Conservation (phyloP, 2,113 vertebrate species). For the Ardeotis arabs region DNA sequence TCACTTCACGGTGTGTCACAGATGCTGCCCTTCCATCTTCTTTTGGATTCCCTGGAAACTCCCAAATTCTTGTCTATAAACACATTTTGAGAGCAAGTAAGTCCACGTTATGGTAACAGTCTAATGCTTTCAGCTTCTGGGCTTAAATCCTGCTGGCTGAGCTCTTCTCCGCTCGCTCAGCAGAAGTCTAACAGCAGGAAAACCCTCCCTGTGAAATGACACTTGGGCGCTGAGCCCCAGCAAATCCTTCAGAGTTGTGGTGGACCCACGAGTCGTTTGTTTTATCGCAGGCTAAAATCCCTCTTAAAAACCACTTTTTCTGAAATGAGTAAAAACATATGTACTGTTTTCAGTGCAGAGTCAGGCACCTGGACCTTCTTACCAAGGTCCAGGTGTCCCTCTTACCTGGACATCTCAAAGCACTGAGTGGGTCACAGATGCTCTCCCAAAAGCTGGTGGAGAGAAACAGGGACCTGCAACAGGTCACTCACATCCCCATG, state of each 20-base stretch:
- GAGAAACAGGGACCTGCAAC: not conserved
- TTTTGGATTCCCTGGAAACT: conserved; percentile 22
- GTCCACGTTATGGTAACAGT: not conserved
- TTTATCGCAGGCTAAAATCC: not conserved
- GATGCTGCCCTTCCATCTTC: not conserved
- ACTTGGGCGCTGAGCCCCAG: not conserved
- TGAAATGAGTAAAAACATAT: not conserved
- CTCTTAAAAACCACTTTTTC: not conserved
- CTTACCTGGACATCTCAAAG: not conserved
- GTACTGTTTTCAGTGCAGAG: not conserved
- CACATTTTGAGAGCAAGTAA: not conserved
- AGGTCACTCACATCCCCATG: not conserved
- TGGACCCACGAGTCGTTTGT: not conserved
- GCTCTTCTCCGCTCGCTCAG: not conserved
- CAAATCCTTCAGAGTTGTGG: not conserved
- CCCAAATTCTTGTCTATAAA: conserved; percentile 13
- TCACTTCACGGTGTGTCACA: not conserved
- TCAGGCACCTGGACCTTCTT: not conserved
- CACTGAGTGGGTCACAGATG: not conserved
- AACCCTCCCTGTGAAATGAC: not conserved
- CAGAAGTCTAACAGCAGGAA: not conserved
- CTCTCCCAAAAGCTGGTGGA: not conserved
- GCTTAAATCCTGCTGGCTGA: not conserved
- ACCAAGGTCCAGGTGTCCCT: not conserved
- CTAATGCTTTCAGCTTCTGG: conserved; percentile 11